Evolutionary conservation across 2,797 vertebrate genomes (phyloP).

Genomic region (Ataeniobius toweri): DNA sequence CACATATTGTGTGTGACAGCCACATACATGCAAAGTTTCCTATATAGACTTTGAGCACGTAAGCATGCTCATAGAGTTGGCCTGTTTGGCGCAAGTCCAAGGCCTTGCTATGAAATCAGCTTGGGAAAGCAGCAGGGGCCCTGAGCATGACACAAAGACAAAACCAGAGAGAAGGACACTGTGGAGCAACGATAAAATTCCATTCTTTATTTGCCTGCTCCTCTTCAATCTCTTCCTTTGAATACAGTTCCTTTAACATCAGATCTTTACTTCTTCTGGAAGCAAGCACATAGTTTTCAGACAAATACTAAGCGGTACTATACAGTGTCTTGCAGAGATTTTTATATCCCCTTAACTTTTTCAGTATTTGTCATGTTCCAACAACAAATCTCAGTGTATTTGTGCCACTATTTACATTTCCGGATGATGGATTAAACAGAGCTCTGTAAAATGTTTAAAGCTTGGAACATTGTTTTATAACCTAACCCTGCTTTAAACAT

Average conservation of each 20-base stretch:
- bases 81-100: slow-evolving; percentile 68
- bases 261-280: slow-evolving; percentile 43
- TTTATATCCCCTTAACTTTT: not conserved
- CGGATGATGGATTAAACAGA: too few species aligned
- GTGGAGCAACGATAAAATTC: slow-evolving; percentile 70
- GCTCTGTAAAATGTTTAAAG: too few species aligned
- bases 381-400: not conserved
- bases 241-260: slow-evolving; percentile 59
- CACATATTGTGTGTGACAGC: slow-evolving; percentile 19
- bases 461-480: too few species aligned
- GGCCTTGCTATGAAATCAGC: slow-evolving; percentile 70
- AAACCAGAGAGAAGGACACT: slow-evolving; percentile 55
- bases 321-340: not conserved
- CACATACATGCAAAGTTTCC: slow-evolving; percentile 23
- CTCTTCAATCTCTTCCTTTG: slow-evolving; percentile 46
- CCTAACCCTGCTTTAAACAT: too few species aligned
- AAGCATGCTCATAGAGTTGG: slow-evolving; percentile 34
- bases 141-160: slow-evolving; percentile 65
- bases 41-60: slow-evolving; percentile 12
- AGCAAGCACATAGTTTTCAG: slow-evolving; percentile 30
- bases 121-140: slow-evolving; percentile 74
- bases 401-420: not conserved
- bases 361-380: not conserved
- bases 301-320: slow-evolving; percentile 36
- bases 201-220: slow-evolving; percentile 70